Percentiles rank a stretch among this genome's conserved stretches.
phyloP scores from a whole-genome alignment of 2,888 invertebrate species.

The Julus scanicus region DNA sequence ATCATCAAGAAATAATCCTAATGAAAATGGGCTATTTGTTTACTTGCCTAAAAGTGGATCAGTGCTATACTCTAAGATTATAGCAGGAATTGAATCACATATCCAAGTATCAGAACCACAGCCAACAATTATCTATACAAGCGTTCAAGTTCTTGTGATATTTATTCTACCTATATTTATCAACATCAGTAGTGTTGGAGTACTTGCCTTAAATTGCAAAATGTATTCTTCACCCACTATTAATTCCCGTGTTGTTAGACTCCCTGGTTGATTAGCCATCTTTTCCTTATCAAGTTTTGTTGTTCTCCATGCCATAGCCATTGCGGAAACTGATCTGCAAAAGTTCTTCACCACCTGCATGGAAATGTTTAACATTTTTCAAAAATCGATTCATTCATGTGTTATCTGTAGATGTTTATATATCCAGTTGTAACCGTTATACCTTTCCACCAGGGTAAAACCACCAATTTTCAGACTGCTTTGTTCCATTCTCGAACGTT shows the following conservation, averaged over 20 bases:
- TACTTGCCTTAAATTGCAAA: conserved; percentile 67
- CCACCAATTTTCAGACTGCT: conserved; percentile 62
- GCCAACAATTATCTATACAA: conserved; percentile 66
- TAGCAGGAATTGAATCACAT: conserved; percentile 62
- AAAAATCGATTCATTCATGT: conserved; percentile 49
- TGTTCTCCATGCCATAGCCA: conserved; percentile 63
- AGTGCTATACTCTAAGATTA: conserved; percentile 64
- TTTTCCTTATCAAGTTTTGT: conserved; percentile 58
- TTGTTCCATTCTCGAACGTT: conserved; percentile 62
- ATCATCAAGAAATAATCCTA: too few relatives aligned
- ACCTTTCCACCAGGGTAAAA: conserved; percentile 63
- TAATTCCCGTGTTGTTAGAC: conserved; percentile 65
- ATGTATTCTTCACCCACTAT: conserved; percentile 66
- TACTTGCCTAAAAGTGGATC: conserved; percentile 62
- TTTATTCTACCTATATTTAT: too few relatives aligned
- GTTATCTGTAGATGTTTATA: too few relatives aligned
- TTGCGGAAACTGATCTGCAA: conserved; percentile 46
- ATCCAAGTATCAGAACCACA: conserved; percentile 61
- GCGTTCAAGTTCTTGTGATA: too few relatives aligned
- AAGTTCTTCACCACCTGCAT: background rate
- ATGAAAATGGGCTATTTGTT: too few relatives aligned
- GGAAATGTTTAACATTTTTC: background rate
- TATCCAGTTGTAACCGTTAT: too few relatives aligned
- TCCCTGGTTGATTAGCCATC: conserved; percentile 59
- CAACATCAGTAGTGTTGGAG: too few relatives aligned